Percentiles rank a stretch among this genome's conserved stretches.
phyloP scores from a whole-genome alignment of 1,140 invertebrate species.

The Rhagoletis zephyria region DNA sequence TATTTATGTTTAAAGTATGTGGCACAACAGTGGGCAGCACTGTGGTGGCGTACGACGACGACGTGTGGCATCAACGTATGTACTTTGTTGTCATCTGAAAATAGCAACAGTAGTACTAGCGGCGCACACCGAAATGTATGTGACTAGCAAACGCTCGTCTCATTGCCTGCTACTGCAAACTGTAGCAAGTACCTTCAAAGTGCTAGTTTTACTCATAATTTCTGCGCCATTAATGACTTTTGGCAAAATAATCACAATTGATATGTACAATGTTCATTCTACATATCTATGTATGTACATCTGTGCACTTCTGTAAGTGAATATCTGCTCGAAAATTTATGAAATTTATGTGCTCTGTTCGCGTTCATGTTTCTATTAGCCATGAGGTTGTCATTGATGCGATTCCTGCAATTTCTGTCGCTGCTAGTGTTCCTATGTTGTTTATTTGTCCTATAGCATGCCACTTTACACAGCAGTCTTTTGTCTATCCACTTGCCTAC shows the following conservation, averaged over 20 bases:
- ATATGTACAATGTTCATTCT: too few species aligned
- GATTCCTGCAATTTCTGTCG: background rate
- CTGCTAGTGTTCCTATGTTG: background rate
- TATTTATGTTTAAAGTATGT: background rate
- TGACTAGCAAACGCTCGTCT: background rate
- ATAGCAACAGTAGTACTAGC: slow-evolving; percentile 5
- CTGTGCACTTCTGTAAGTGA: background rate
- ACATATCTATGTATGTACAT: background rate
- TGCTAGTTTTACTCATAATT: slow-evolving; percentile 35
- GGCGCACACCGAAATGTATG: background rate
- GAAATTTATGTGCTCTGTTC: slow-evolving; percentile 25
- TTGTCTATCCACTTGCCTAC: background rate
- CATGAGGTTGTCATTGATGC: slow-evolving; percentile 24
- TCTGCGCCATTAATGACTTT: slow-evolving; percentile 40
- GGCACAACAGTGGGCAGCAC: slow-evolving; percentile 7
- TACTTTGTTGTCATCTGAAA: slow-evolving; percentile 5
- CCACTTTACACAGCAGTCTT: background rate
- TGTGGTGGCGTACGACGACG: background rate
- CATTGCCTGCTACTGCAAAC: slow-evolving; percentile 1
- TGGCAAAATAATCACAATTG: slow-evolving; percentile 28
- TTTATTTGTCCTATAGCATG: background rate
- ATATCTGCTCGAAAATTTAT: background rate
- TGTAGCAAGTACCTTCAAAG: background rate
- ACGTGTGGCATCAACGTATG: slow-evolving; percentile 24
- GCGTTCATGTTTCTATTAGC: slow-evolving; percentile 42